Evolutionary conservation across 2,113 vertebrate species (phyloP), one percentile per base, ranked within the genome.

Genomic region (Hydropotes inermis): DNA sequence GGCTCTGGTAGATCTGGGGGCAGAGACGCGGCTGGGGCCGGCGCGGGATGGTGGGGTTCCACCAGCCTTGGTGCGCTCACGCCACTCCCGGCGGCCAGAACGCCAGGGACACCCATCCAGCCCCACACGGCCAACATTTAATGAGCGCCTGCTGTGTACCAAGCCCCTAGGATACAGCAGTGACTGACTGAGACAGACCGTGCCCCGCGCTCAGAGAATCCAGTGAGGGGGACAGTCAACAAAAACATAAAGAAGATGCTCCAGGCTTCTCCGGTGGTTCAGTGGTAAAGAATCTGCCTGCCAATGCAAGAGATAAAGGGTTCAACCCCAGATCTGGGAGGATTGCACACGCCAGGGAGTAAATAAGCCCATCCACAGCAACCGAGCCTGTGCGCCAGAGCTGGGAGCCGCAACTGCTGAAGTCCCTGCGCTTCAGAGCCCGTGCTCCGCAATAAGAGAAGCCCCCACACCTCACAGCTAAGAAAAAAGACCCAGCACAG

Each of bases 1-100:
- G 99, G 98, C 99, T 99, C 99, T 99, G 99, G 98, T 99, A 99
- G 97, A 99, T 99, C 99, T 99, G 97, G 7, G 17, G 47, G 89
- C 85, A 50, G 86, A 47, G 30, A 94, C 3, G 6, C 5, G 27
- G 54, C 60, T n/a, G 43, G 3, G 0, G 8, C 0, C 0, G 33
- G 14, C 0, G 0, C 1, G 16, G 64, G 1, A 17, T 39, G 0
- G 0, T 23, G 89, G 70, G 43, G 33, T 12, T 17, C 50, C 36
- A 12, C n/a, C 36, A 27, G 93, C 61, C 61, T 47, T 2, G 13
- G 43, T 33, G 81, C 11, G 0, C 43, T 17, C 27, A 7, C 19
- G 1, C 67, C 55, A 36, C 43, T 25, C 82, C 58, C n/a, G 8
- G 36, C 11, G 5, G 30, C 57, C 33, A 21, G 70, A 3, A 1